Evolutionary conservation across 1,140 invertebrate genomes (phyloP), one percentile per base, ranked within the genome.

Genomic region (Thaumetopoea pityocampa): DNA sequence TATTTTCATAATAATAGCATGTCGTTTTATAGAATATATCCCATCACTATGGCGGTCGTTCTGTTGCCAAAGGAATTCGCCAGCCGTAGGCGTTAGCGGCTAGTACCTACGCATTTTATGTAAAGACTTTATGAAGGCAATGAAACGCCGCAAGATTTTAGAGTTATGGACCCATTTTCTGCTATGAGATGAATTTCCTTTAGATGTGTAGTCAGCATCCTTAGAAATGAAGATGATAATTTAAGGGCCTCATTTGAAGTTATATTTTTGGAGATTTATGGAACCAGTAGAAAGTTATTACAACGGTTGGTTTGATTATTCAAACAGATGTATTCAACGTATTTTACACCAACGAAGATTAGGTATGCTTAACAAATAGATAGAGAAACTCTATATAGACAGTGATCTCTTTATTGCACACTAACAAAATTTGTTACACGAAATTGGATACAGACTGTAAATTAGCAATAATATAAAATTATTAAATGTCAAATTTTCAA

Each of bases 61-160:
- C 20, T 16, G 26, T 12, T n/a, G 10, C 11, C 1, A 2, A 11
- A 12, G 15, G 11, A 26, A 15, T 27, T 38, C 15, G 23, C 26
- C n/a, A 12, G 20, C 6, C 16, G 26, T 16, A 42, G 29, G 40
- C 40, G 40, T 42, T 33, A 42, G 29, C 33, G 33, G 32, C 14
- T 22, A 10, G 41, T 29, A 29, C 32, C 28, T 32, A 26, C 35
- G 14, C 42, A 33, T 32, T 46, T 46, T 46, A 38, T 11, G 40
- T 42, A 19, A 42, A 42, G 40, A 33, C 40, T 42, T 42, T 42
- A 42, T 37, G 35, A 10, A 16, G 20, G 43, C 29, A 46, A 46
- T 46, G 43, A 46, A 46, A 46, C 20, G 34, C 43, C 43, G 34
- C 35, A 46, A 38, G 34, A 38, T 46, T 46, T 46, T 33, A 46